These are phyloP conservation scores for Notocelia uddmanniana DNA, from an alignment of 2,888 invertebrate species.

Conservation along the genomic window DNA sequence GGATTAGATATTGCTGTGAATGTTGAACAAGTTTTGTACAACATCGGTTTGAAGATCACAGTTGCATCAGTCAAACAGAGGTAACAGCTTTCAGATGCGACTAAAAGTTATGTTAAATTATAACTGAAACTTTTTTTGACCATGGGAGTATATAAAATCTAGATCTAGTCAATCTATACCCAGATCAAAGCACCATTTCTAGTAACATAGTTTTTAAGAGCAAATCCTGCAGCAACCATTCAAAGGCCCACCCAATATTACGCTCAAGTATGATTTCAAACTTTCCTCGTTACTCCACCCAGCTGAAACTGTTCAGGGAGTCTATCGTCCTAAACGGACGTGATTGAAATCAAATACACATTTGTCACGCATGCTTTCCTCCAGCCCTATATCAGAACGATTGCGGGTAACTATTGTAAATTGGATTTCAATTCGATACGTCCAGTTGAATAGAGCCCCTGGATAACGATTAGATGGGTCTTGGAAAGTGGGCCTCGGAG, in stretches of 20 bases:
- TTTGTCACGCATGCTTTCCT: neutral
- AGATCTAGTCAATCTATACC: neutral
- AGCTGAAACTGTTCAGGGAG: slow-evolving; percentile 5
- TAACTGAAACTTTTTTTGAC: too few relatives aligned
- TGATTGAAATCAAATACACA: neutral
- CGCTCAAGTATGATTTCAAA: slow-evolving; percentile 22
- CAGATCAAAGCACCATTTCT: neutral
- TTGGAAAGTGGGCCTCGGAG: slow-evolving; percentile 40
- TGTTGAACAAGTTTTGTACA: too few relatives aligned
- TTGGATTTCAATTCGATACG: slow-evolving; percentile 1
- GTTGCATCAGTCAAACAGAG: too few relatives aligned
- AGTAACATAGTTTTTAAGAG: slow-evolving; percentile 17
- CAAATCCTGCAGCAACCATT: slow-evolving; percentile 1
- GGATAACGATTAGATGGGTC: slow-evolving; percentile 42
- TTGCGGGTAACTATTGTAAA: neutral
- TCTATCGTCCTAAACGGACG: neutral
- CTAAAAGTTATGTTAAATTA: too few relatives aligned
- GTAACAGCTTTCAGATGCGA: too few relatives aligned
- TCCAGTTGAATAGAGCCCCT: slow-evolving; percentile 2
- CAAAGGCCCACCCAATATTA: neutral
- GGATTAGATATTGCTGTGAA: too few relatives aligned
- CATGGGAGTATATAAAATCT: too few relatives aligned
- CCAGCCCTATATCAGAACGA: neutral
- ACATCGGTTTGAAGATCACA: too few relatives aligned
- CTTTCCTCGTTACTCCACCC: slow-evolving; percentile 23